phyloP scores from a whole-genome alignment of 2,797 vertebrate genomes.

The Girardinus metallicus region DNA sequence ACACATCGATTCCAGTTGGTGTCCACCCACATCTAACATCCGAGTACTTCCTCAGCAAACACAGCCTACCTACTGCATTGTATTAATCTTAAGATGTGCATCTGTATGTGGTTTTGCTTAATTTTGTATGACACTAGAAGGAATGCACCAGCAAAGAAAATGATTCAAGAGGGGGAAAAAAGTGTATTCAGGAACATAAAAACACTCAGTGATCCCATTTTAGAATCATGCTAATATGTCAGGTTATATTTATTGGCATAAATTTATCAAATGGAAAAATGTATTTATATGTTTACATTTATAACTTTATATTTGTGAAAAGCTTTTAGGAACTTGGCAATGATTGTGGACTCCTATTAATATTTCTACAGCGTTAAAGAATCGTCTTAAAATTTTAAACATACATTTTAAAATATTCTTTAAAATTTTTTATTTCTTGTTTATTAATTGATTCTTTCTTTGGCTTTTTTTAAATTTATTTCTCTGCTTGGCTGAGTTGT shows the following conservation, averaged over 20 bases:
- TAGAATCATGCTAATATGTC: neutral
- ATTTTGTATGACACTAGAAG: neutral
- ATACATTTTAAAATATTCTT: neutral
- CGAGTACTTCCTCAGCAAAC: neutral
- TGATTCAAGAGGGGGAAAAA: neutral
- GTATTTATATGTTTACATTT: neutral
- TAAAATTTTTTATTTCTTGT: neutral
- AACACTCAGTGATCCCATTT: neutral
- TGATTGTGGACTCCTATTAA: neutral
- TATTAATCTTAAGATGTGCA: neutral
- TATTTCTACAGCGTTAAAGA: neutral
- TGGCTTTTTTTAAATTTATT: neutral
- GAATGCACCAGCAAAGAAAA: neutral
- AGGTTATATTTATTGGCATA: neutral
- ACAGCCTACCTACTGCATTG: neutral
- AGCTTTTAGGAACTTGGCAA: neutral
- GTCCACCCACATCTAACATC: neutral
- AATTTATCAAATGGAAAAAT: neutral
- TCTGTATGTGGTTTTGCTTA: neutral
- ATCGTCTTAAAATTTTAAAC: neutral
- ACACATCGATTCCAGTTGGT: neutral
- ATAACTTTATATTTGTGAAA: neutral
- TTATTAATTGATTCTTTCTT: neutral
- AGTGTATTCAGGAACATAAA: neutral
- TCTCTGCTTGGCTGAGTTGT: neutral